Evolutionary conservation across 1,140 invertebrate genomes (phyloP).

Genomic region (Stegodyphus mimosarum): DNA sequence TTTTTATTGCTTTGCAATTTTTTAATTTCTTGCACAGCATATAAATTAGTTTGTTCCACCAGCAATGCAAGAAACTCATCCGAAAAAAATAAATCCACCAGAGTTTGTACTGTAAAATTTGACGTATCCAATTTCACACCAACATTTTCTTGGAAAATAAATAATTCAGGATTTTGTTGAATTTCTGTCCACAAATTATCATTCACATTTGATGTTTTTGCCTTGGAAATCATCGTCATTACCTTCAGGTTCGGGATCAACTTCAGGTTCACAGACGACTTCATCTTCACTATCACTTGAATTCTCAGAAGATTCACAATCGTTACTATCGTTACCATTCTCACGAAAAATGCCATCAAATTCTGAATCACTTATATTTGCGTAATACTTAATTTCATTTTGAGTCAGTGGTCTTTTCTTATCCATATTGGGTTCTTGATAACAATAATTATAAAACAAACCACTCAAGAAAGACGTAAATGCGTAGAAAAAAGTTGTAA

Average conservation of each 20-base stretch:
- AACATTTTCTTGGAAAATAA: slow-evolving; percentile 17
- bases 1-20: too few species aligned
- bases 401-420: slow-evolving; percentile 20
- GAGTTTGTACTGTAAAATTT: too few species aligned
- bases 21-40: too few species aligned
- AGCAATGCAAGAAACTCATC: too few species aligned
- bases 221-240: slow-evolving; percentile 14
- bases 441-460: slow-evolving; percentile 7
- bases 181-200: slow-evolving; percentile 13
- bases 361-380: slow-evolving; percentile 14
- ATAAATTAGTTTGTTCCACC: too few species aligned
- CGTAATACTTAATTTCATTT: slow-evolving; percentile 18
- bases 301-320: slow-evolving; percentile 17
- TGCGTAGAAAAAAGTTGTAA: not conserved
- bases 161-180: slow-evolving; percentile 17
- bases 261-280: slow-evolving; percentile 7
- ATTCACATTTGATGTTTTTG: slow-evolving; percentile 6
- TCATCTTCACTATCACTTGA: slow-evolving; percentile 14
- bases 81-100: too few species aligned
- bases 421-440: slow-evolving; percentile 20
- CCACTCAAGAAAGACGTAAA: not conserved
- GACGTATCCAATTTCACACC: too few species aligned
- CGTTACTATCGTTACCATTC: slow-evolving; percentile 17
- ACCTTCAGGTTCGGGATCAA: not conserved
- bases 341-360: slow-evolving; percentile 12